Conservation (phyloP, 2,113 vertebrate species). For the Nothocercus julius region DNA sequence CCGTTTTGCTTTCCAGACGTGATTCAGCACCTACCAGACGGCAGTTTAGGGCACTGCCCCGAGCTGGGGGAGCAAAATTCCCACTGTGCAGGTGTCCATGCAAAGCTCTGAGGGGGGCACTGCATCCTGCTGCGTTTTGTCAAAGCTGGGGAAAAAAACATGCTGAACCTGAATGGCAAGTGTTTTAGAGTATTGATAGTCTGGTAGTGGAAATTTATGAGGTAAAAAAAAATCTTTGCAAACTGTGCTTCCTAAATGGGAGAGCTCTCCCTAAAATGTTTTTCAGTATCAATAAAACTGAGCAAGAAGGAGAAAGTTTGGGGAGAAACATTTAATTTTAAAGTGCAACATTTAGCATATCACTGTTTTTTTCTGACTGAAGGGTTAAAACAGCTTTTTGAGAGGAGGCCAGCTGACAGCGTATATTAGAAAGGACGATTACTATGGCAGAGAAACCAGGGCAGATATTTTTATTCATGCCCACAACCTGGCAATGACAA, state of each 20-base stretch:
- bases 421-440: neutral
- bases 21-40: fast-evolving
- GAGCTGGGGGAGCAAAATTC: fast-evolving
- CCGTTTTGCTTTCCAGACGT: fast-evolving
- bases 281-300: neutral
- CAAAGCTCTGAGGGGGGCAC: fast-evolving
- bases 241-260: neutral
- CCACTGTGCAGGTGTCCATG: neutral
- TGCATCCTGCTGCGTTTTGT: fast-evolving
- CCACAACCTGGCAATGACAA: neutral
- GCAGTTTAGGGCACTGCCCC: neutral
- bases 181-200: neutral
- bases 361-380: neutral
- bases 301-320: neutral
- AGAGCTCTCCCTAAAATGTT: neutral
- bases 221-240: neutral
- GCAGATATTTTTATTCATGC: constrained; percentile 46
- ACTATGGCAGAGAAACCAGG: constrained; percentile 17
- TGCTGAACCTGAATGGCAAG: neutral
- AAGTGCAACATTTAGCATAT: neutral
- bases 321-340: neutral
- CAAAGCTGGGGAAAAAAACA: neutral
- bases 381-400: neutral
- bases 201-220: neutral
- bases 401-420: neutral